Base-by-base conservation (phyloP, 2,113 vertebrate genomes). In the Thryonomys swinderianus region DNA sequence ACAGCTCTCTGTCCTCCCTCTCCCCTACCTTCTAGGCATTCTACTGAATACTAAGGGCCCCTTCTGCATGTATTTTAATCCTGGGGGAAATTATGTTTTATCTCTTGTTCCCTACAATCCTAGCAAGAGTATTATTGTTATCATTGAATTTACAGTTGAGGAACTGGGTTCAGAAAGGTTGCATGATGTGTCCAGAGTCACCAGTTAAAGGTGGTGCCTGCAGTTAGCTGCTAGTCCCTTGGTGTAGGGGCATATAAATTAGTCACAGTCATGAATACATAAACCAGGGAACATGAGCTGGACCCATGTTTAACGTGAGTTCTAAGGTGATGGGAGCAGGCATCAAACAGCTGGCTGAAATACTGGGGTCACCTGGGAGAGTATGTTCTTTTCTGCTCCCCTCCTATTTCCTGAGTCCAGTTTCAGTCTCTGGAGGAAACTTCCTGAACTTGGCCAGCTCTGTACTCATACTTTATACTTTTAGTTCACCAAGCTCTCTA, bases 121-220 rank as follows among this genome's bases (percentile, higher is more conserved):
- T 42, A 9, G 27, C 32, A 34, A 55, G 16, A 7, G n/a, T 53
- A 55, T 76, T 53, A 55, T 76, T 27, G 53, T 64, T 55, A n/a
- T 57, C 27, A 42, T 37, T 5, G 34, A 42, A 87, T 45, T 67
- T 74, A 74, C 13, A 88, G 23, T 8, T 34, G 71, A 84, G 32
- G n/a, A 95, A 79, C 94, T 66, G 51, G 25, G 53, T 62, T 67
- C 57, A 80, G 69, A 83, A 57, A 90, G 74, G 74, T 34, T 71
- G 76, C 59, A 10, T 53, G 76, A 48, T 13, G 30, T 25, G 4
- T 7, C 23, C 16, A 34, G 66, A 76, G 69, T 87, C 87, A 85
- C 61, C 57, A 51, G 42, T 23, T 80, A 88, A 37, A 69, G 7
- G 21, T 57, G 14, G 13, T 7, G 7, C 45, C 32, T 25, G 62